Conservation (phyloP, 1,140 invertebrate genomes). For the Drosophila tsacasi region DNA sequence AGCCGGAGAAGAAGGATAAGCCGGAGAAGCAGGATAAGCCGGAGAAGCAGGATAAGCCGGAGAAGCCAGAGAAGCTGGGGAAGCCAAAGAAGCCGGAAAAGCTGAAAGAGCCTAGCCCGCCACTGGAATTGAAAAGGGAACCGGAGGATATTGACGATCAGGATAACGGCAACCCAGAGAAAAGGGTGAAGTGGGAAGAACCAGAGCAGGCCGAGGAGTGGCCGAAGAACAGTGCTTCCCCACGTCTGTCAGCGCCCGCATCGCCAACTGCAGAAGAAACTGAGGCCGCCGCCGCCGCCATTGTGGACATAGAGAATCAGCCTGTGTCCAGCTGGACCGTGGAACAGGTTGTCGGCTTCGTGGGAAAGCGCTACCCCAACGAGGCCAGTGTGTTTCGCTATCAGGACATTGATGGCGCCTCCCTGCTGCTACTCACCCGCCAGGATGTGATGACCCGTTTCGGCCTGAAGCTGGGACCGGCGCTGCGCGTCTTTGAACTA, state of each 20-base stretch:
- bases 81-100: not conserved
- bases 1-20: not conserved
- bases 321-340: slow-evolving; percentile 60
- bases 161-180: not conserved
- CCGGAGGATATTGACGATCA: not conserved
- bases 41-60: not conserved
- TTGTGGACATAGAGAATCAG: not conserved
- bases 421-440: slow-evolving; percentile 73
- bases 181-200: not conserved
- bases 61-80: not conserved
- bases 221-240: not conserved
- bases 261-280: not conserved
- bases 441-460: slow-evolving; percentile 72
- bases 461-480: slow-evolving; percentile 74
- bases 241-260: slow-evolving; percentile 1
- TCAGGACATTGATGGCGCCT: slow-evolving; percentile 79
- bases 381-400: slow-evolving; percentile 65
- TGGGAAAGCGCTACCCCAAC: slow-evolving; percentile 61
- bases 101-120: not conserved
- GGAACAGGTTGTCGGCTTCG: slow-evolving; percentile 66
- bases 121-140: not conserved
- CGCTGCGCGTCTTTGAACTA: slow-evolving; percentile 70
- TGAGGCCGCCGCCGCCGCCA: not conserved
- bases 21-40: not conserved
- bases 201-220: too few species aligned